Base-by-base conservation (phyloP, 1,140 invertebrate species). In the Drosophila santomea region DNA sequence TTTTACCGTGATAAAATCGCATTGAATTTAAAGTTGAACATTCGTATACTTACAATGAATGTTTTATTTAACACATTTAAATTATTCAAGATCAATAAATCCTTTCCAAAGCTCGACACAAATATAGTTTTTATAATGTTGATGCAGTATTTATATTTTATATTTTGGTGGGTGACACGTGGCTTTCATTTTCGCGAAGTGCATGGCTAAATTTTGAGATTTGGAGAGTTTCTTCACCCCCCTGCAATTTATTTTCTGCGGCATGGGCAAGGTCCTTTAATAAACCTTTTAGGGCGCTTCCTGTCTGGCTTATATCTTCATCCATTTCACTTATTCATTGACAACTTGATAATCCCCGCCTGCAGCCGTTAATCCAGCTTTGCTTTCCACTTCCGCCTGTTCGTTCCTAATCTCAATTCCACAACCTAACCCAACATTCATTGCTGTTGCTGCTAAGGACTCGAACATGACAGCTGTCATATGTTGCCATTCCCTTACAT, bases 401-500 rank as follows among this genome's bases (percentile, higher is more conserved):
- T 77, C 45, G 39, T 51, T 73, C 62, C 68, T 83, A 84, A 84
- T 84, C 76, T 71, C 68, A 86, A 78, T 85, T 86, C 82, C 82
- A 75, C 78, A 85, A 85, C 82, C 83, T 85, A 86, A 86, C 82
- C 82, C 82, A 85, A 85, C 81, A 74, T 85, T 66, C 68, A 81
- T 85, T 85, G 67, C 68, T 58, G 63, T 68, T 78, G 48, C 73
- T 81, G 78, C 80, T 73, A 76, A 61, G 48, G 80, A 77, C 81
- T 84, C 39, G 72, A 86, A 85, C 82, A 86, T 88, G 82, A 86
- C 82, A 86, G 82, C 82, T 86, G 82, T 86, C 82, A 86, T 86
- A 88, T 86, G 82, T 82, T 85, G 64, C 74, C 64, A 78, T 85
- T 78, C 63, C 74, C 43, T 14, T 20, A 61, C 63, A 69, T 48